Evolutionary conservation across 2,113 vertebrate species (phyloP), one percentile per base, ranked within the genome.

Genomic region (Paratilapia polleni): DNA sequence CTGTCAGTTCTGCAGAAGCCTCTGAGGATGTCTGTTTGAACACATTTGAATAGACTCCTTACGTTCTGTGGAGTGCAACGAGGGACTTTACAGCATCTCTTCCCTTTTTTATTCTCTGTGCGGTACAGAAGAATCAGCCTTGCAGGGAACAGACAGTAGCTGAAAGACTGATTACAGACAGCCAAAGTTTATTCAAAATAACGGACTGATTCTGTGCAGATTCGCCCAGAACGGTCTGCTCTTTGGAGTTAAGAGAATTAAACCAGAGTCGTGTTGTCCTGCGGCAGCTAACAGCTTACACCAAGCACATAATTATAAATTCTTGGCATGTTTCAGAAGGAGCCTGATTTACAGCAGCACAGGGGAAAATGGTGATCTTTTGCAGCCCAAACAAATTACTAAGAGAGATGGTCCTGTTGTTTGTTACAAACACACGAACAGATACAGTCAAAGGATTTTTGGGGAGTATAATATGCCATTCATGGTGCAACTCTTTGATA

Each of bases 301-400:
- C 2, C 17, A 24, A 20, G 43, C 43, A 3, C 66, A 20, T 19
- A 17, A 52, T 70, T 52, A 13, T 20, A 47, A 38, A 70, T 28
- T 49, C 24, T 13, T 1, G 0, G 2, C 17, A 38, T 17, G 19
- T 52, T 5, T 52, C 66, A 8, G 43, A 9, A 31, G 24, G 0
- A 70, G 61, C 11, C 34, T 4, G 20, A 14, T 13, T 64, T n/a
- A 13, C 61, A 38, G 20, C 34, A 8, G 24, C 43, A 20, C 24
- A 28, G 66, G 9, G 12, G 9, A 68, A 68, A 70, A 28, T 43
- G 11, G 24, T 31, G 17, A 52, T n/a, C 47, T 3, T 28, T 28
- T 47, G 43, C 0, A 47, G 63, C 38, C 63, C 36, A 36, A 52
- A 8, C 38, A 68, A 47, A 68, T 47, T 4, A 11, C 38, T 41